Conservation (phyloP, 2,888 invertebrate genomes). For the Matsumyia berberina region DNA sequence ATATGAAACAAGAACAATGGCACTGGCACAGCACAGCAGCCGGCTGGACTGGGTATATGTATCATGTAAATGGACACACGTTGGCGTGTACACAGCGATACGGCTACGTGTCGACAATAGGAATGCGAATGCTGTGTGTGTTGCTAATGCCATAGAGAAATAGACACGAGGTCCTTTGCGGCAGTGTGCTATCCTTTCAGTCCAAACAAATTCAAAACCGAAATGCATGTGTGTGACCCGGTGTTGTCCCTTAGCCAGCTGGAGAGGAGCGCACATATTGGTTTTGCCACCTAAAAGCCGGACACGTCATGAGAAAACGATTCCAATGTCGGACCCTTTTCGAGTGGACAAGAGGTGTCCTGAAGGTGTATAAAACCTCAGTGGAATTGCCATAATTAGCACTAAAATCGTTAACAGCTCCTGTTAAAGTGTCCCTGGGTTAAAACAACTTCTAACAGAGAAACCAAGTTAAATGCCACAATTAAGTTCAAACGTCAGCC, state of each 20-base stretch:
- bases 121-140: constrained; percentile 29
- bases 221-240: constrained; percentile 40
- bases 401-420: constrained; percentile 32
- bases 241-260: constrained; percentile 28
- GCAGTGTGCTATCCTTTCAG: constrained; percentile 2
- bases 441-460: constrained; percentile 1
- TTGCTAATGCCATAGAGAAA: constrained; percentile 39
- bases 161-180: constrained; percentile 31
- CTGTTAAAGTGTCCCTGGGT: constrained; percentile 21
- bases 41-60: background rate
- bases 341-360: background rate
- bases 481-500: constrained; percentile 28
- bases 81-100: constrained; percentile 16
- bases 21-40: background rate
- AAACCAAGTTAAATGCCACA: constrained; percentile 32
- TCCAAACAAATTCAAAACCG: constrained; percentile 13
- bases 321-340: constrained; percentile 24
- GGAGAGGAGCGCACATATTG: constrained; percentile 52
- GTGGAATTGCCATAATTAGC: constrained; percentile 38
- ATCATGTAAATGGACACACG: constrained; percentile 42
- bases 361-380: too few species aligned
- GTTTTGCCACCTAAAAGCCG: constrained; percentile 57
- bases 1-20: constrained; percentile 46
- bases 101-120: constrained; percentile 44
- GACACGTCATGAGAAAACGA: constrained; percentile 49